phyloP scores from a whole-genome alignment of 2,888 invertebrate genomes.

The Melanotus villosus region DNA sequence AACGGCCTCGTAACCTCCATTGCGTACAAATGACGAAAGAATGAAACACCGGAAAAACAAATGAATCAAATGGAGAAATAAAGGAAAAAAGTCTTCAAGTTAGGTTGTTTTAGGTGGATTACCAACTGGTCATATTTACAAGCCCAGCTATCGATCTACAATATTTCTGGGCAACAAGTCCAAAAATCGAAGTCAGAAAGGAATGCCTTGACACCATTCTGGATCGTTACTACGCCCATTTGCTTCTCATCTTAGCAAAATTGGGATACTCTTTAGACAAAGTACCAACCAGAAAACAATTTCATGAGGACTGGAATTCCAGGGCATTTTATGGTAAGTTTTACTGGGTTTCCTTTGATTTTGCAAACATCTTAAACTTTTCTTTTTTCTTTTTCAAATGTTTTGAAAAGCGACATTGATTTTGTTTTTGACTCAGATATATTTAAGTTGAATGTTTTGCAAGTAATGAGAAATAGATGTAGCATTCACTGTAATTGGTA shows the following conservation, averaged over 20 bases:
- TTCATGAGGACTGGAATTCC: conserved; percentile 58
- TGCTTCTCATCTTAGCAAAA: conserved; percentile 57
- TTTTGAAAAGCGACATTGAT: not conserved
- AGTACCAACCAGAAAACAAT: conserved; percentile 60
- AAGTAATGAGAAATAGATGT: not conserved
- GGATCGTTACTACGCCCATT: conserved; percentile 61
- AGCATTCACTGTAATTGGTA: not conserved
- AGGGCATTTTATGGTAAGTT: conserved; percentile 62
- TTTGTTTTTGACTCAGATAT: not conserved
- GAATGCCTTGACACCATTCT: conserved; percentile 59
- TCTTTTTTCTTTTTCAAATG: too few species aligned
- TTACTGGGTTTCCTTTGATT: too few species aligned
- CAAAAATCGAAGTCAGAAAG: conserved; percentile 57
- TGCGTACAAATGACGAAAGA: too few species aligned
- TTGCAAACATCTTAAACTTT: too few species aligned
- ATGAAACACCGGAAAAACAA: too few species aligned
- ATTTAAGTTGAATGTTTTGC: not conserved
- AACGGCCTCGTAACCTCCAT: too few species aligned
- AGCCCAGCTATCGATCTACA: conserved; percentile 68
- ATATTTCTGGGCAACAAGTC: conserved; percentile 68
- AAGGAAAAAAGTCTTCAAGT: too few species aligned
- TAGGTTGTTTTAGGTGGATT: conserved; percentile 67
- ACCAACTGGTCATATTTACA: conserved; percentile 66
- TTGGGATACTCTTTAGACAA: conserved; percentile 59
- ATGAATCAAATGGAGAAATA: too few species aligned